Evolutionary conservation across 2,113 vertebrate genomes (phyloP), one percentile per base, ranked within the genome.

Genomic region (Zosterops japonicus): DNA sequence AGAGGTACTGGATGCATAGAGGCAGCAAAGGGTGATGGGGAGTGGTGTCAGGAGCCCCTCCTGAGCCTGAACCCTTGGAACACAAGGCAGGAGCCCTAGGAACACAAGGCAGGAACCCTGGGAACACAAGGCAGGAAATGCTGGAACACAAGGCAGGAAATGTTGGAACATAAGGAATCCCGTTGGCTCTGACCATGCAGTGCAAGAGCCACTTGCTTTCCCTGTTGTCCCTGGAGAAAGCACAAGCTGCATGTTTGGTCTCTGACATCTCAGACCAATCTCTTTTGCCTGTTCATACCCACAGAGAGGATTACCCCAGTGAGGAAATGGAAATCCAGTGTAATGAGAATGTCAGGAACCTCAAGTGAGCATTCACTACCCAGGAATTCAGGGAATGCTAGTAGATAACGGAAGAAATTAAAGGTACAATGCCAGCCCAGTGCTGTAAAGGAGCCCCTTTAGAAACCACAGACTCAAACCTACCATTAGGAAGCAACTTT

Each of bases 381-480:
- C 83, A 29, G 87, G 93, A 68, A 91, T 33, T 49, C 87, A 68
- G 77, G 65, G 69, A 89, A 71, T 28, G n/a, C 83, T 65, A 63
- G 80, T 7, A 92, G 81, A 89, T 60, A 95, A 95, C 84, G 70
- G 83, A 82, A 75, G 31, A 95, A 95, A 97, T 95, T 76, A 91
- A 92, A 91, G 91, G 57, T 82, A 68, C 79, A 85, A 87, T 82
- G 56, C 67, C 56, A 88, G 67, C 91, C 82, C 93, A 60, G 61
- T 4, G 55, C 91, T 77, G 47, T 10, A 81, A 94, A 95, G 80
- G 75, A 95, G 35, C 41, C 57, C 57, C 57, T 93, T 41, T 13
- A 52, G 70, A 74, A 92, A 46, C 11, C 25, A 67, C 14, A 8
- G 65, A 68, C 65, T 93, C 91, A 87, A 94, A 95, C 87, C 86